These are phyloP conservation scores for Cotesia vestalis DNA, from an alignment of 1,140 invertebrate species.

Conservation along the genomic window DNA sequence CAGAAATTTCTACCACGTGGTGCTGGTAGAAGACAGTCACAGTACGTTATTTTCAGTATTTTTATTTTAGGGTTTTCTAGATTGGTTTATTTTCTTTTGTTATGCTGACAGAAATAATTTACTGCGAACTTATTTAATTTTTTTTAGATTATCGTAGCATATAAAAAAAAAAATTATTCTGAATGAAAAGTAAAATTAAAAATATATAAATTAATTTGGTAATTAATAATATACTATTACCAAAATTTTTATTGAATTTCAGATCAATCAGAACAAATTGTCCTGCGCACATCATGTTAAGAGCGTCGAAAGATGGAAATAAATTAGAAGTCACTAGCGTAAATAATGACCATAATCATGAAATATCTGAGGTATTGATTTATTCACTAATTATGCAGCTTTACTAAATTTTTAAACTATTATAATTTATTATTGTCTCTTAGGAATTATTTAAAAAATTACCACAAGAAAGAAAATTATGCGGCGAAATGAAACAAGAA, in stretches of 20 bases:
- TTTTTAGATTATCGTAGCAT: too few species aligned
- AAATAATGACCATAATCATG: constrained; percentile 65
- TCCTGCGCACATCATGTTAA: constrained; percentile 63
- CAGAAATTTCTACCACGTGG: constrained; percentile 62
- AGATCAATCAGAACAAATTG: constrained; percentile 64
- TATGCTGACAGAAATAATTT: too few species aligned
- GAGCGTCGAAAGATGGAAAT: constrained; percentile 63
- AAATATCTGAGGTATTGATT: constrained; percentile 59
- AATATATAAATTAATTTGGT: background rate
- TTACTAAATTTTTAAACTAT: constrained; percentile 8
- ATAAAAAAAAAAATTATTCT: too few species aligned
- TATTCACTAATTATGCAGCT: background rate
- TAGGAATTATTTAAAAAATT: constrained; percentile 61
- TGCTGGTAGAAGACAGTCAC: constrained; percentile 60
- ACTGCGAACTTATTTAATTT: too few species aligned
- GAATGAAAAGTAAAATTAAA: too few species aligned
- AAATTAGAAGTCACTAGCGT: constrained; percentile 65
- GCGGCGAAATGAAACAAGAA: constrained; percentile 61
- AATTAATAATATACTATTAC: constrained; percentile 14
- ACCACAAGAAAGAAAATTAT: constrained; percentile 62
- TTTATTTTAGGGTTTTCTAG: constrained; percentile 3
- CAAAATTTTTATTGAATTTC: constrained; percentile 9
- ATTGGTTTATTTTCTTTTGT: background rate
- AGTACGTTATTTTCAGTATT: constrained; percentile 47
- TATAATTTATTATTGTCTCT: constrained; percentile 23